Base-by-base conservation (phyloP, 2,888 invertebrate genomes). In the Calameuta idolon region DNA sequence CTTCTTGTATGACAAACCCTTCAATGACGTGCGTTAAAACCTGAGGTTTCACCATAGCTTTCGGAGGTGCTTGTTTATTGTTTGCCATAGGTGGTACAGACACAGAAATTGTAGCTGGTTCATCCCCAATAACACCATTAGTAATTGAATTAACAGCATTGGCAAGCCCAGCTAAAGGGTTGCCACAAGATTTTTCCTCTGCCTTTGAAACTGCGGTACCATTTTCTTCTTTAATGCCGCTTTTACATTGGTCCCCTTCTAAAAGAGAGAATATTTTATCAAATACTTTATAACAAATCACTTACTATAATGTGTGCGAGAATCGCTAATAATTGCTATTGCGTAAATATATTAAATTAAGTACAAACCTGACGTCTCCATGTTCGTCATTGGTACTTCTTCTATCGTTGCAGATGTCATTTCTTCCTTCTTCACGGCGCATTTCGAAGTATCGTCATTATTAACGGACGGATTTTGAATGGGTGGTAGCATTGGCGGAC, bases 1-100 rank as follows among this genome's bases (percentile, higher is more conserved):
- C 97, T 93, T 99, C 99, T 91, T 98, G 98, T 84, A 99, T 98
- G 11, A 99, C 97, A 91, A 98, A 98, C 76, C 98, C 98, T 90
- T 98, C 98, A 81, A 99, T 98, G 34, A 98, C 97, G 90, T 99
- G 99, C 0, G 98, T 98, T 76, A 99, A 93, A 11, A 99, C 97
- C 89, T 98, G 98, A 0, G 98, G 98, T 90, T 98, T 98, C 23
- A 98, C 98, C 95, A 98, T 96, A 1, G 98, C 98, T 91, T 97
- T 97, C 31, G 97, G 97, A 69, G 96, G 93, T n/a, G 92, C 88
- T 76, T 89, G 89, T 80, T 89, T 88, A 80, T 88, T 90, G 78
- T 82, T 89, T 34, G 83, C 86, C 11, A 88, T 84, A 4, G 85
- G 84, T 23, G 89, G 84, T 30, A 90, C 87, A n/a, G 85, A 71